Percentiles rank a stretch among this genome's conserved stretches.
phyloP scores from a whole-genome alignment of 2,888 invertebrate species.

The Phragmatobia fuliginosa region DNA sequence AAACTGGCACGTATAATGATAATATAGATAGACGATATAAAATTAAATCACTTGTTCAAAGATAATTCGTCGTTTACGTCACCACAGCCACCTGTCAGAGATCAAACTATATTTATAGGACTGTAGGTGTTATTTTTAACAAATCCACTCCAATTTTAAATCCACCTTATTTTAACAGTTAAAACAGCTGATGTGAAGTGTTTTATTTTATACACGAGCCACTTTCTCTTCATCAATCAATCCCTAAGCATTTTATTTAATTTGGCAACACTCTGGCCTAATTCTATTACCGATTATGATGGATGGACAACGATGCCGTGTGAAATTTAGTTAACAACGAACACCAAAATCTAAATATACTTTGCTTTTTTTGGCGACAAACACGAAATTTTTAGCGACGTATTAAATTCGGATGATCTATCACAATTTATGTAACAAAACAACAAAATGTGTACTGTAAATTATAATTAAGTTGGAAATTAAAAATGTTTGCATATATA shows the following conservation, averaged over 20 bases:
- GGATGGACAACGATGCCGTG: slow-evolving; percentile 49
- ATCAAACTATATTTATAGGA: too few relatives aligned
- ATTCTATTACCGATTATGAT: slow-evolving; percentile 60
- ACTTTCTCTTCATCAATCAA: slow-evolving; percentile 60
- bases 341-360: slow-evolving; percentile 29
- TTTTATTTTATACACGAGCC: slow-evolving; percentile 5
- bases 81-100: too few relatives aligned
- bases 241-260: slow-evolving; percentile 63
- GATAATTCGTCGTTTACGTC: too few relatives aligned
- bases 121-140: too few relatives aligned
- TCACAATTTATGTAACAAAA: neutral
- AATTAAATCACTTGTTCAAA: too few relatives aligned
- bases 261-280: slow-evolving; percentile 60
- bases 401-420: neutral
- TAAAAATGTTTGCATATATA: neutral
- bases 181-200: slow-evolving; percentile 4
- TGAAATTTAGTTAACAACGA: slow-evolving; percentile 39
- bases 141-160: neutral
- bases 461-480: neutral
- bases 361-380: neutral
- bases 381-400: neutral
- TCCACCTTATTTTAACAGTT: neutral
- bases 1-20: too few relatives aligned
- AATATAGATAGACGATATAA: too few relatives aligned
- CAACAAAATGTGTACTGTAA: neutral